phyloP scores from a whole-genome alignment of 1,140 invertebrate genomes.

The Venturia canescens region DNA sequence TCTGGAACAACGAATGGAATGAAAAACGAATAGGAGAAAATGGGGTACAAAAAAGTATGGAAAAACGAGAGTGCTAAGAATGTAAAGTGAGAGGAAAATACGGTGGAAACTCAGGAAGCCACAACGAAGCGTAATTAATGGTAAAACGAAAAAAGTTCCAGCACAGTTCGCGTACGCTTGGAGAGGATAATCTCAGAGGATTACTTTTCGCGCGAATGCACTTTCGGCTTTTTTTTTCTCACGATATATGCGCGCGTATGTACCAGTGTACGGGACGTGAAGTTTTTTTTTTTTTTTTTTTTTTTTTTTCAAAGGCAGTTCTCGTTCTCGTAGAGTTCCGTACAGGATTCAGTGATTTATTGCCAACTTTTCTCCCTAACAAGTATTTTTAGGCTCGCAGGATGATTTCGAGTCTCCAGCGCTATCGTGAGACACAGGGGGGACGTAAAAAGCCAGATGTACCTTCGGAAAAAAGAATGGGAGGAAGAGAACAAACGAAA shows the following conservation, averaged over 20 bases:
- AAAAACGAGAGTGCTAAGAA: constrained; percentile 47
- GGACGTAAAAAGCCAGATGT: constrained; percentile 1
- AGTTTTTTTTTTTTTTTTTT: not conserved
- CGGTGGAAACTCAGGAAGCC: constrained; percentile 36
- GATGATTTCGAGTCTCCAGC: constrained; percentile 23
- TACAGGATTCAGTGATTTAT: constrained; percentile 32
- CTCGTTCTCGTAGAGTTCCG: constrained; percentile 25
- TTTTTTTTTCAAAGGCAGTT: not conserved
- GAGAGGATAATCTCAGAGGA: constrained; percentile 41
- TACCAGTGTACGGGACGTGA: not conserved
- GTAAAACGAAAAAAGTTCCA: constrained; percentile 33
- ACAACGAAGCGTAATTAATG: constrained; percentile 2
- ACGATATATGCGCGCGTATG: not conserved
- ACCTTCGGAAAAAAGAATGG: not conserved
- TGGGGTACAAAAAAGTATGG: not conserved
- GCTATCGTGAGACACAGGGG: not conserved
- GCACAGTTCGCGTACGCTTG: constrained; percentile 34
- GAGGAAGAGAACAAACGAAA: constrained; percentile 44
- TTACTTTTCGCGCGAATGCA: constrained; percentile 44
- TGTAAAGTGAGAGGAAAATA: constrained; percentile 52
- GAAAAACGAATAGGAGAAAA: constrained; percentile 14
- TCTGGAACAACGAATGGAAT: not conserved
- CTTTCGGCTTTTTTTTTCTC: not conserved
- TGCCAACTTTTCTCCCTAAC: constrained; percentile 31
- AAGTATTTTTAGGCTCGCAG: constrained; percentile 5